Base-by-base conservation (phyloP, 2,113 vertebrate species). In the Onychorhynchus coronatus region DNA sequence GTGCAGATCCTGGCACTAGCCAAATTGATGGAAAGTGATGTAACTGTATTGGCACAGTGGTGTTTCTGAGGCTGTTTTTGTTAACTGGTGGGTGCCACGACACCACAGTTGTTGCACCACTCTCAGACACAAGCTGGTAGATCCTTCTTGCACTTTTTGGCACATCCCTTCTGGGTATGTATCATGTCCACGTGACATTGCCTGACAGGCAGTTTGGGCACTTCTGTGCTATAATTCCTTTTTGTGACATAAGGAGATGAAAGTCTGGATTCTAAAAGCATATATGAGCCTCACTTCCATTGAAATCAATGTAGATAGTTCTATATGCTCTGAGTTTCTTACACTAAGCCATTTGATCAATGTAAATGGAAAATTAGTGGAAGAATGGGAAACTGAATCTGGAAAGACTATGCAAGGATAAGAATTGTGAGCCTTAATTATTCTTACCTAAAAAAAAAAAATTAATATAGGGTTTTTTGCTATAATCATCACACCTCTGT, bases 161-260 rank as follows among this genome's bases (percentile, higher is more conserved):
- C 0, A 1, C 58, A 33, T 37, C 47, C 31, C 6, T 37, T 77
- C 23, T 1, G 1, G n/a, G 16, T n/a, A 47, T n/a, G 23, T 72
- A 47, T 35, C 42, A 65, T 39, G 14, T 86, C 24, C 3, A 1
- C 5, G 3, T 59, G 27, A 52, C 8, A 5, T 39, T 42, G 37
- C 5, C 58, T 82, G 31, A 41, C 27, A 35, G 24, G 62, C 37
- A 15, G 4, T 53, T 79, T 25, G 52, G 41, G 28, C 14, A 31
- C 18, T 74, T 78, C 30, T 52, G 47, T 56, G 39, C 4, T 85
- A 9, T n/a, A 87, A 63, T 75, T 68, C 27, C 3, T 56, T 65
- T 88, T 37, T 33, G 31, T 35, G 63, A 59, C 65, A 42, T 9
- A 37, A 55, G 33, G 24, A 88, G 39, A 78, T 22, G 47, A 75